phyloP scores from a whole-genome alignment of 2,888 invertebrate species.

The Drosophila mercatorum region DNA sequence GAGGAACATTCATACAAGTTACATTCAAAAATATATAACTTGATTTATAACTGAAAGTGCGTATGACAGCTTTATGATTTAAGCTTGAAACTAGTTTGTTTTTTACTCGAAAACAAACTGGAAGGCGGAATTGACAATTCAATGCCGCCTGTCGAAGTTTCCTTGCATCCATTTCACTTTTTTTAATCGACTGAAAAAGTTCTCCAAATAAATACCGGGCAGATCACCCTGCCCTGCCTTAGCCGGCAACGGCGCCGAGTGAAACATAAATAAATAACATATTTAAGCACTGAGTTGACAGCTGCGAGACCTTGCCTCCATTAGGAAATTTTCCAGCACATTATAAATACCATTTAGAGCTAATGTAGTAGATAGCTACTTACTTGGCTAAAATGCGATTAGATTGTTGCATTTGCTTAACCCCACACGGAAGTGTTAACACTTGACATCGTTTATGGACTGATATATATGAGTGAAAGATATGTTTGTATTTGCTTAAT shows the following conservation, averaged over 20 bases:
- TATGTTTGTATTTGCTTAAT: conserved; percentile 6
- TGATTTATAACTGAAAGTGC: background rate
- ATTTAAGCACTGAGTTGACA: background rate
- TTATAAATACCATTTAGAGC: conserved; percentile 7
- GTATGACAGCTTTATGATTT: background rate
- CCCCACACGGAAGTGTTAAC: conserved; percentile 35
- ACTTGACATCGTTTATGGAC: conserved; percentile 7
- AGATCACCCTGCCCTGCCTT: background rate
- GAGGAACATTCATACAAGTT: background rate
- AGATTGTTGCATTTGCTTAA: conserved; percentile 12
- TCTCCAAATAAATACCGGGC: background rate
- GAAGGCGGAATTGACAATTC: background rate
- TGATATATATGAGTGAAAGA: conserved; percentile 19
- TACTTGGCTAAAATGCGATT: conserved; percentile 21
- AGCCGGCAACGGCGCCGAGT: background rate
- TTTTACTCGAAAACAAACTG: background rate
- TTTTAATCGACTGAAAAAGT: background rate
- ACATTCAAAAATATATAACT: background rate
- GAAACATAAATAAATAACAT: conserved; percentile 3
- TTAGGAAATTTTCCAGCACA: conserved; percentile 10
- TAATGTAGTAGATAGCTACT: conserved; percentile 7
- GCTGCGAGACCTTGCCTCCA: conserved; percentile 15
- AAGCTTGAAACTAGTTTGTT: background rate
- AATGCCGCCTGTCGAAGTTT: background rate
- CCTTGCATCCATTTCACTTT: background rate